phyloP scores from a whole-genome alignment of 2,797 vertebrate genomes.

The Coregonus sp. region DNA sequence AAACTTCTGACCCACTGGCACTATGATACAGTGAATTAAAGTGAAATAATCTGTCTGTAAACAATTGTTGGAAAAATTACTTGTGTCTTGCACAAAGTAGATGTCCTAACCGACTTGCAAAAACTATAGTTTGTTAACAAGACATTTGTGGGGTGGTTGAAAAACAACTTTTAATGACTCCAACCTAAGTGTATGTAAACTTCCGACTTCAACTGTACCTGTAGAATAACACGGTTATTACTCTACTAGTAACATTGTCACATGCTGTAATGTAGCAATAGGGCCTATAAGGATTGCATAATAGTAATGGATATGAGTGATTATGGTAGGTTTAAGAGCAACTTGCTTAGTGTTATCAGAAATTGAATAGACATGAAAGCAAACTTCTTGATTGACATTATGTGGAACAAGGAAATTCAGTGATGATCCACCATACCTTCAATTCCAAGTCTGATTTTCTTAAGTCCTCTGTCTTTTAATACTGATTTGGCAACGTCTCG shows the following conservation, averaged over 20 bases:
- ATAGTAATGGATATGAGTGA: neutral
- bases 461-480: constrained; percentile 94
- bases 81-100: no score
- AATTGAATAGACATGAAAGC: neutral
- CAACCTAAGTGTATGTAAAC: no score
- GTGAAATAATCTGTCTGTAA: no score
- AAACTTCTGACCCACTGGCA: no score
- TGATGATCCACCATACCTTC: constrained; percentile 81
- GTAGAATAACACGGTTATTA: neutral
- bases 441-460: constrained; percentile 96
- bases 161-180: no score
- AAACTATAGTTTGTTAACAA: no score
- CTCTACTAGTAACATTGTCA: neutral
- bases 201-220: no score
- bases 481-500: constrained; percentile 96
- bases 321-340: neutral
- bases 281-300: neutral
- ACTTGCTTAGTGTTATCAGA: neutral
- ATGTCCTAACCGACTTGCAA: no score
- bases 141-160: no score
- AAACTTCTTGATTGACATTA: neutral
- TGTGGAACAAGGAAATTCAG: neutral
- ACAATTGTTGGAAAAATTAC: no score
- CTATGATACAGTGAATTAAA: no score
- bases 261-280: no score